Conservation (phyloP, 2,888 invertebrate genomes). For the Drosophila glabriapex region DNA sequence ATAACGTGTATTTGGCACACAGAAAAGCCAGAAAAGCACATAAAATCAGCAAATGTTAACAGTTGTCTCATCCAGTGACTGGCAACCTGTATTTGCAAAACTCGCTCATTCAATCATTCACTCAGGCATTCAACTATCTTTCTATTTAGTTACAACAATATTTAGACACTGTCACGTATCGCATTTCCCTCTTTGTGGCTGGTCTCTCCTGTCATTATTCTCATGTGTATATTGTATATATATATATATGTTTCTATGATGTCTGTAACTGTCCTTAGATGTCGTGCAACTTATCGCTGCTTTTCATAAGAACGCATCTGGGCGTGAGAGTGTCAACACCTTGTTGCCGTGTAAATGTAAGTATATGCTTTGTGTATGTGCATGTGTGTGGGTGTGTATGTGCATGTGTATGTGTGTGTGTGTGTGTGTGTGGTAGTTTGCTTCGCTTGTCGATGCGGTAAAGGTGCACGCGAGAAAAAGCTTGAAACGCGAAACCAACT, state of each 20-base stretch:
- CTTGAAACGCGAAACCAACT: slow-evolving; percentile 40
- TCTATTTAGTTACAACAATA: slow-evolving; percentile 51
- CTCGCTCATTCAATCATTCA: slow-evolving; percentile 22
- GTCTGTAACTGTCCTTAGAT: slow-evolving; percentile 47
- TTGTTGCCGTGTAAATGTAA: slow-evolving; percentile 30
- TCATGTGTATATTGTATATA: neutral
- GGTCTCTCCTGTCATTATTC: slow-evolving; percentile 13
- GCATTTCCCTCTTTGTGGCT: slow-evolving; percentile 12
- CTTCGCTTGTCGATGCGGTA: slow-evolving; percentile 27
- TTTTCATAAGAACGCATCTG: slow-evolving; percentile 47
- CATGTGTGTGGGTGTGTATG: neutral
- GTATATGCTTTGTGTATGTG: neutral
- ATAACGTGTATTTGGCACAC: slow-evolving; percentile 2
- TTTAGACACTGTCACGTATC: slow-evolving; percentile 39
- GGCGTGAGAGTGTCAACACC: slow-evolving; percentile 60
- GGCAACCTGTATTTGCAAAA: slow-evolving; percentile 24
- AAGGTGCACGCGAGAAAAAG: slow-evolving; percentile 34
- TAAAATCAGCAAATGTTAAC: slow-evolving; percentile 25
- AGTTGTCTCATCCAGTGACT: slow-evolving; percentile 28
- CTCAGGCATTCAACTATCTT: slow-evolving; percentile 12
- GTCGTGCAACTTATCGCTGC: slow-evolving; percentile 54
- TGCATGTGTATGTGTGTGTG: neutral
- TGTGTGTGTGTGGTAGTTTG: neutral
- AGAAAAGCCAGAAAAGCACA: slow-evolving; percentile 4
- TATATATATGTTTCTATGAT: slow-evolving; percentile 6